phyloP scores from a whole-genome alignment of 2,888 invertebrate genomes.

The Actias luna region DNA sequence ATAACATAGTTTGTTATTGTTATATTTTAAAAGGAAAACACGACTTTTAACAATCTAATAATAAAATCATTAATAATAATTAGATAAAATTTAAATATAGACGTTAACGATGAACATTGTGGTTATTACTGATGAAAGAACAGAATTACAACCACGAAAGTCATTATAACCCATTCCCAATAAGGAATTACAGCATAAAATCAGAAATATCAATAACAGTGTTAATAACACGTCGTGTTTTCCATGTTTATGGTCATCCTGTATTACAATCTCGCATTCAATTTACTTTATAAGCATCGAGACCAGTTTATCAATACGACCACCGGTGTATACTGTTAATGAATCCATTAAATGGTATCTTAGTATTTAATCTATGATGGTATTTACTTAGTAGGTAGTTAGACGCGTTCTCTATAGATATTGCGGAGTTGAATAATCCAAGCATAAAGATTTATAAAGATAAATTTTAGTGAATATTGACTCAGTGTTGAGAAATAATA shows the following conservation, averaged over 20 bases:
- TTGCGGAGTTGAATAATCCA: background rate
- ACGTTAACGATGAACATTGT: no score
- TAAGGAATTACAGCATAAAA: no score
- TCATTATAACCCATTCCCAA: no score
- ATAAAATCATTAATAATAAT: no score
- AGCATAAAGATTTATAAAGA: background rate
- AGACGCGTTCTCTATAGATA: background rate
- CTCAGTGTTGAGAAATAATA: no score
- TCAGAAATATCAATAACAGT: no score
- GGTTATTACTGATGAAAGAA: no score
- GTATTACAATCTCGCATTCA: conserved; percentile 43
- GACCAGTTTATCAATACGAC: conserved; percentile 54
- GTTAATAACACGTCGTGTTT: conserved; percentile 10
- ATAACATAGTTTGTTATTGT: no score
- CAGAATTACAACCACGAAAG: no score
- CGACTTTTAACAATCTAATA: no score
- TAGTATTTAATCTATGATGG: background rate
- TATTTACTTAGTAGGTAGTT: background rate
- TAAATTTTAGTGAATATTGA: background rate
- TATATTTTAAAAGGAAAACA: no score
- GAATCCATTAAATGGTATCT: conserved; percentile 9
- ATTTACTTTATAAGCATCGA: conserved; percentile 50
- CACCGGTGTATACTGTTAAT: conserved; percentile 30
- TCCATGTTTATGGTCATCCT: conserved; percentile 33
- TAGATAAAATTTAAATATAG: no score